These are phyloP conservation scores for Pelecanoides urinatrix DNA, from an alignment of 2,113 vertebrate genomes.

Conservation along the genomic window DNA sequence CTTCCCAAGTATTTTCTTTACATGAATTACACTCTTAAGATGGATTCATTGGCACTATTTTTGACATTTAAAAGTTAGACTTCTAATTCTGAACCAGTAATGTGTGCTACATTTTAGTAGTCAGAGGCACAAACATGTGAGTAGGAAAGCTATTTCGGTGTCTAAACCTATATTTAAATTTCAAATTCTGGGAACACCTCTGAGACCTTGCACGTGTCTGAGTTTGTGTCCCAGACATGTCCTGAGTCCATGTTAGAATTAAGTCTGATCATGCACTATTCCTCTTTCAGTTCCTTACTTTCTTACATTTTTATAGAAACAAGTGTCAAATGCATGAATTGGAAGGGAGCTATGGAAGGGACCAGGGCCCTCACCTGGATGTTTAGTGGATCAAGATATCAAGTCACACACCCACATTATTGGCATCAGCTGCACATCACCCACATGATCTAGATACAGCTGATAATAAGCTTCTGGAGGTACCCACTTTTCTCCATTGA, in stretches of 20 bases:
- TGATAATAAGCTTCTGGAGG: not conserved
- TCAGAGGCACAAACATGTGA: not conserved
- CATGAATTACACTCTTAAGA: not conserved
- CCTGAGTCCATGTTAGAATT: not conserved
- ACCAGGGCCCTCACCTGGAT: not conserved
- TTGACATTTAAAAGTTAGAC: not conserved
- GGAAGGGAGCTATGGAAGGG: not conserved
- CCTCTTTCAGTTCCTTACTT: not conserved
- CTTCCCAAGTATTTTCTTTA: not conserved
- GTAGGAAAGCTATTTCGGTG: not conserved
- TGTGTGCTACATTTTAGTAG: not conserved
- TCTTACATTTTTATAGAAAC: not conserved
- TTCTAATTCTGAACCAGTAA: not conserved
- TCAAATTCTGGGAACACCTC: not conserved
- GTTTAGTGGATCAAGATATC: not conserved
- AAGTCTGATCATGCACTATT: not conserved
- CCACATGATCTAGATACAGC: not conserved
- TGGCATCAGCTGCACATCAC: not conserved
- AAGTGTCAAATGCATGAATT: not conserved
- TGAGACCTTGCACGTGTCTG: accelerated
- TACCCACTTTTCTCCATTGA: not conserved
- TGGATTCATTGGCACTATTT: not conserved
- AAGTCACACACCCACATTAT: not conserved
- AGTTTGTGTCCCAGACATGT: not conserved
- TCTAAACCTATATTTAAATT: not conserved